Evolutionary conservation across 2,888 invertebrate genomes (phyloP).

Genomic region (Ennomos quercinarius): DNA sequence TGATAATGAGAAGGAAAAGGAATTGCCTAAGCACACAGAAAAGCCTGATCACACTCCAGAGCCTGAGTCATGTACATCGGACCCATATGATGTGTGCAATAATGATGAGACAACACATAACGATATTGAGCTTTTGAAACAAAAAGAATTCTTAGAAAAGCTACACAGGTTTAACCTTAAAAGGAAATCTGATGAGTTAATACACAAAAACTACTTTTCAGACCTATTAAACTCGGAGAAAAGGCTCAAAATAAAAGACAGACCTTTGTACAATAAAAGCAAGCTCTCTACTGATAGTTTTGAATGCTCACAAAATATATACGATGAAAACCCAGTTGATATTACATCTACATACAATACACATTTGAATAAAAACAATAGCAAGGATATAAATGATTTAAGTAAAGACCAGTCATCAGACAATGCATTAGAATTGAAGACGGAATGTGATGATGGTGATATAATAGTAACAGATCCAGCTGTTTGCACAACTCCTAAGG

Average conservation of each 20-base stretch:
- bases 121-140: constrained; percentile 68
- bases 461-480: constrained; percentile 78
- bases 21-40: constrained; percentile 64
- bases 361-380: constrained; percentile 55
- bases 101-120: constrained; percentile 62
- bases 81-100: constrained; percentile 59
- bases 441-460: constrained; percentile 80
- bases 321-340: constrained; percentile 71
- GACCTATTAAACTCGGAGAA: constrained; percentile 72
- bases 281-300: constrained; percentile 61
- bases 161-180: constrained; percentile 76
- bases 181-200: constrained; percentile 78
- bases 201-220: constrained; percentile 75
- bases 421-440: constrained; percentile 68
- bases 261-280: constrained; percentile 57
- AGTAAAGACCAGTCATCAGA: constrained; percentile 59
- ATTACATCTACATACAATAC: constrained; percentile 64
- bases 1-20: constrained; percentile 67
- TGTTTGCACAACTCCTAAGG: constrained; percentile 70
- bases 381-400: constrained; percentile 60
- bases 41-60: constrained; percentile 64
- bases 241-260: constrained; percentile 74
- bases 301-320: constrained; percentile 68
- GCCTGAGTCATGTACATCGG: constrained; percentile 64
- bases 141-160: constrained; percentile 77